Evolutionary conservation across 1,140 invertebrate species (phyloP).

Genomic region (Diuraphis noxia): DNA sequence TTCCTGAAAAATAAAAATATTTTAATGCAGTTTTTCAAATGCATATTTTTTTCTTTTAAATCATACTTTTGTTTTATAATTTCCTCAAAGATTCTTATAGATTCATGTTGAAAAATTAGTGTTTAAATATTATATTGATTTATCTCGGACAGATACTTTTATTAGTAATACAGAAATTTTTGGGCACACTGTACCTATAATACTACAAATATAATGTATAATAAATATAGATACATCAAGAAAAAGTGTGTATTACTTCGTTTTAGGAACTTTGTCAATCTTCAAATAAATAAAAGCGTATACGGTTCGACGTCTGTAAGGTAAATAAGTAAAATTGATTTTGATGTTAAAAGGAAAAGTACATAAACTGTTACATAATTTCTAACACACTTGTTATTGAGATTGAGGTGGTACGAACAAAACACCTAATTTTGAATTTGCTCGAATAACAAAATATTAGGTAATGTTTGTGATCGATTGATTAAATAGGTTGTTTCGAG

Average conservation of each 20-base stretch:
- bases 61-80: not conserved
- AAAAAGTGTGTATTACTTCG: not conserved
- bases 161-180: not conserved
- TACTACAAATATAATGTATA: too few species aligned
- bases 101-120: not conserved
- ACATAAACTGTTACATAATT: not conserved
- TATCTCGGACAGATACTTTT: not conserved
- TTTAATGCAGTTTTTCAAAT: too few species aligned
- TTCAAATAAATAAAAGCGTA: not conserved
- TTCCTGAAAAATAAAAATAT: too few species aligned
- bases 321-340: not conserved
- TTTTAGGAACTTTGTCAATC: not conserved
- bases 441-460: not conserved
- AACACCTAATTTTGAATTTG: not conserved
- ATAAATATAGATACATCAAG: not conserved
- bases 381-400: not conserved
- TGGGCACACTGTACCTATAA: too few species aligned
- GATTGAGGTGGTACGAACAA: not conserved
- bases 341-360: not conserved
- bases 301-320: not conserved
- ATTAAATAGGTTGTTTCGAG: not conserved
- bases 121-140: not conserved
- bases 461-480: not conserved
- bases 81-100: not conserved
- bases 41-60: not conserved